Evolutionary conservation across 2,113 vertebrate species (phyloP), one percentile per base, ranked within the genome.

Genomic region (Epinephelus moara): DNA sequence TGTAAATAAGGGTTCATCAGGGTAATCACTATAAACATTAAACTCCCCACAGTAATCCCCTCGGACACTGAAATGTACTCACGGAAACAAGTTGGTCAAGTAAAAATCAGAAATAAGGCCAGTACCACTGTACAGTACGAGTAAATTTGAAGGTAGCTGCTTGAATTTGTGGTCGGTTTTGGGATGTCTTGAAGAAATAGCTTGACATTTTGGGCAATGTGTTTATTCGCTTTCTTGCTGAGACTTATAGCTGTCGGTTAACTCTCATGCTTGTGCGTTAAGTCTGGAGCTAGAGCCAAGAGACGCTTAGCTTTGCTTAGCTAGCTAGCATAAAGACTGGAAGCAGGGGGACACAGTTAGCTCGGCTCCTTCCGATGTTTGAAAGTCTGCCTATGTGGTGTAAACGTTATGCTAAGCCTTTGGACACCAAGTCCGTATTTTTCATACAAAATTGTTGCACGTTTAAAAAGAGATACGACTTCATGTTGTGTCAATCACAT

Each of bases 81-180:
- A 71, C 56, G 66, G 63, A 85, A 78, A 85, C 66, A 73, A 64
- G 50, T 73, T 60, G 68, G 74, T 89, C 81, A 85, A 89, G 87
- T 91, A 87, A 72, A 42, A 70, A 82, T 85, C 75, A 85, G 84
- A 89, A 85, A 93, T 85, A 92, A 93, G 88, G 92, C 86, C 81
- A 80, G 86, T 89, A 87, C 82, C 67, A 85, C 60, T 80, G 85
- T 87, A 90, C 87, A 92, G 84, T 87, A 81, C 64, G 62, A 69
- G 72, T 76, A 49, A 69, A 82, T 80, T 69, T 47, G 17, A 83
- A 87, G 21, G 70, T 76, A 45, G 63, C 59, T 47, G 75, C 61
- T 66, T 69, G 61, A 84, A 78, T 64, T 70, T 81, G 59, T 64
- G 70, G 73, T 72, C 55, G 21, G 13, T 80, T 76, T 63, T 56